Evolutionary conservation across 2,888 invertebrate species (phyloP), one percentile per base, ranked within the genome.

Genomic region (Dascillus cervinus): DNA sequence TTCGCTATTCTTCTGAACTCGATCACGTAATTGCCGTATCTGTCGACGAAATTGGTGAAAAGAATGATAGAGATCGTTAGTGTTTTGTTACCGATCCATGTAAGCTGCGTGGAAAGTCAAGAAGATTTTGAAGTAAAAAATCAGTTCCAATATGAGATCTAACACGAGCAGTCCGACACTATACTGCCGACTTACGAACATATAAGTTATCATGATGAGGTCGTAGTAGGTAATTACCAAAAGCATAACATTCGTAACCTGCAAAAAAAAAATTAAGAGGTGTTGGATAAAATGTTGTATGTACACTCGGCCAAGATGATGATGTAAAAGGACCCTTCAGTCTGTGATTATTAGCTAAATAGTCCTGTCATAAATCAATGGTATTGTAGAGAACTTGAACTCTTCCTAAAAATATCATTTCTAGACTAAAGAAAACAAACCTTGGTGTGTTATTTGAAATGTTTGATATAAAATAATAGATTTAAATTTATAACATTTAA

Each of bases 121-220:
- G 13, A 28, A 19, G 11, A 33, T 28, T 28, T 23, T 33, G 11
- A 33, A 23, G 14, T 33, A 33, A 33, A 33, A 33, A 11, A 33
- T 19, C 4, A 3, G 10, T 33, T 33, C 33, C 4, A 33, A 10
- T 3, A 3, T 3, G 3, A 33, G n/a, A 8, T 11, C 24, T 6
- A 12, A 9, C 13, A n/a, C 17, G 0, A 33, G 8, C 0, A 23
- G 13, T 2, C 11, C 6, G 4, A 12, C 10, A n/a, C 24, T 33
- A 3, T 10, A 8, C 9, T 1, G n/a, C 11, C 24, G 13, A 2
- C 19, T 33, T 9, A 23, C 13, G 14, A 33, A 33, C n/a, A n/a
- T 13, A 8, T 33, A 33, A 3, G 13, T 6, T 12, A 33, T 13
- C 1, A 5, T 3, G 4, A 28, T 0, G 4, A 27, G 3, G 11